These are phyloP conservation scores for Aleiodes sp. DNA, from an alignment of 1,140 invertebrate species.

Conservation along the genomic window DNA sequence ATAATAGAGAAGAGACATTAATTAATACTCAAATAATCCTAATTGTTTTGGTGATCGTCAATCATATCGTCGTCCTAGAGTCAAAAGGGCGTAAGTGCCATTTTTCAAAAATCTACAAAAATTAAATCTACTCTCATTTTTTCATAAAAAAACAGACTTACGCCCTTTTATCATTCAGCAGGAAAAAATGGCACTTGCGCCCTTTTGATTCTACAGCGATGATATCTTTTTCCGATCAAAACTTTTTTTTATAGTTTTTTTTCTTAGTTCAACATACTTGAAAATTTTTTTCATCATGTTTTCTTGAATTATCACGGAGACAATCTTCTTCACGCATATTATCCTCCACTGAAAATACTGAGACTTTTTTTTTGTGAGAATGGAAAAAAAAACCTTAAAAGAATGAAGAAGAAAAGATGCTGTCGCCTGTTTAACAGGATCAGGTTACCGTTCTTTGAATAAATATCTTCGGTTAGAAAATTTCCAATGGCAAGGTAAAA, in stretches of 20 bases:
- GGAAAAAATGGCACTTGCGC: no score
- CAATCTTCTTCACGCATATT: conserved; percentile 60
- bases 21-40: no score
- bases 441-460: conserved; percentile 58
- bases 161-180: no score
- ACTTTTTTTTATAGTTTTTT: no score
- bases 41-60: neutral
- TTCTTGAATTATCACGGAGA: conserved; percentile 48
- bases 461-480: conserved; percentile 42
- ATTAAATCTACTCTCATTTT: no score
- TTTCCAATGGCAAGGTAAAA: conserved; percentile 7
- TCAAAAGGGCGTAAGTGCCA: no score
- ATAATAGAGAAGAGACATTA: no score
- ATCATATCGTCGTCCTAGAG: no score
- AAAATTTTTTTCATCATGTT: neutral
- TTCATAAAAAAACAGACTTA: no score
- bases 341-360: conserved; percentile 33
- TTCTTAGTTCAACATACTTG: conserved; percentile 6
- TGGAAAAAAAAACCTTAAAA: conserved; percentile 27
- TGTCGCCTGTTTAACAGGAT: conserved; percentile 61
- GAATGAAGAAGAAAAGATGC: conserved; percentile 25
- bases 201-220: no score
- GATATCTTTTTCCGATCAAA: no score
- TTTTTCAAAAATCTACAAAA: no score
- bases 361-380: neutral